A percentile compares a stretch with the other conserved stretches of the same genome.
These are phyloP conservation scores for Chiridota heheva DNA, from an alignment of 35 echinoderm and acorn worm genomes.

Conservation along the genomic window DNA sequence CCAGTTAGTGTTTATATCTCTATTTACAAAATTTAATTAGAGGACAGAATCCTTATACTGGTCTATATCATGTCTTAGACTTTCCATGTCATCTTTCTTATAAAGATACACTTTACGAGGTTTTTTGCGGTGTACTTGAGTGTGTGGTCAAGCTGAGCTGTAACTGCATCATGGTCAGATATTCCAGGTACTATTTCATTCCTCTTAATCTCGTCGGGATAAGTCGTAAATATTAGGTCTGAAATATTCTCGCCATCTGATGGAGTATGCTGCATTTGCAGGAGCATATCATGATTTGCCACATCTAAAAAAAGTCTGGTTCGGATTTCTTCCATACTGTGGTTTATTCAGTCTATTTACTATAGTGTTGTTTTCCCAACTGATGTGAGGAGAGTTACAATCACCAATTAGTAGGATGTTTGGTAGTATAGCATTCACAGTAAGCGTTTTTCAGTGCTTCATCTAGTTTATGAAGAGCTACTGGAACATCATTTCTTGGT, in stretches of 20 bases:
- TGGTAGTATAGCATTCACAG: too few species aligned
- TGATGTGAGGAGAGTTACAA: too few species aligned
- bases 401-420: too few species aligned
- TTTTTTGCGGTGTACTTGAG: conserved; percentile 43
- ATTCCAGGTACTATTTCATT: conserved; percentile 40
- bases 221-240: conserved; percentile 17
- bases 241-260: conserved; percentile 10
- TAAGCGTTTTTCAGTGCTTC: too few species aligned
- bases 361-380: too few species aligned
- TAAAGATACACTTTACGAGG: conserved; percentile 29
- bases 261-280: conserved; percentile 11
- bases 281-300: conserved; percentile 32
- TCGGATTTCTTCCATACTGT: too few species aligned
- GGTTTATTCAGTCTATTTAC: too few species aligned
- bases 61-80: neutral
- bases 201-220: conserved; percentile 43
- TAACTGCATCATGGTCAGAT: conserved; percentile 42
- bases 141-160: conserved; percentile 10
- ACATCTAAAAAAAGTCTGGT: neutral
- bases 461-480: too few species aligned
- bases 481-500: too few species aligned
- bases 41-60: conserved; percentile 4
- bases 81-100: conserved; percentile 51
- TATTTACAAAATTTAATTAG: neutral
- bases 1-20: conserved; percentile 13